phyloP scores from a whole-genome alignment of 2,113 vertebrate species.

The Bufo gargarizans region DNA sequence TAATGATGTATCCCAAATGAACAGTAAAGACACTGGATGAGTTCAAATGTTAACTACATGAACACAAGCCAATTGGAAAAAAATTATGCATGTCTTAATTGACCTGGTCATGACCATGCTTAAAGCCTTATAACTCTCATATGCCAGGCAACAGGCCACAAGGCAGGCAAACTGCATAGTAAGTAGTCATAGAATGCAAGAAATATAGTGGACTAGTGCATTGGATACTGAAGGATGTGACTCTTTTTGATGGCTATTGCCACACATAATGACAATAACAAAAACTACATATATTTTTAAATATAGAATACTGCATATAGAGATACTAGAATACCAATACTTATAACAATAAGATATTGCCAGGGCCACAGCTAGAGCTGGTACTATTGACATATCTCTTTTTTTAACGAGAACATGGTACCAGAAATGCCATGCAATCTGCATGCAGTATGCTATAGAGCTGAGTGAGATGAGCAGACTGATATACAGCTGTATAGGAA shows the following conservation, averaged over 20 bases:
- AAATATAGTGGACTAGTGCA: background rate
- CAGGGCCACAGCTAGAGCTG: too few species aligned
- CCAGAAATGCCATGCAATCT: too few species aligned
- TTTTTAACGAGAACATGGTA: too few species aligned
- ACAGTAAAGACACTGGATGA: conserved; percentile 33
- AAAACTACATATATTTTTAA: background rate
- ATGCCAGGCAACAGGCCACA: background rate
- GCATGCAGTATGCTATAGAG: too few species aligned
- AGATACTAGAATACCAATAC: too few species aligned
- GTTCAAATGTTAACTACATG: conserved; percentile 51
- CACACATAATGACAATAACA: background rate
- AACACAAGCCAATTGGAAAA: conserved; percentile 8
- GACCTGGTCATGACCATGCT: conserved; percentile 32
- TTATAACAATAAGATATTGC: too few species aligned
- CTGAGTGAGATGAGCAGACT: too few species aligned
- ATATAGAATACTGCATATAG: background rate
- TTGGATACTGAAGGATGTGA: too few species aligned
- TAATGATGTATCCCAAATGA: conserved; percentile 48
- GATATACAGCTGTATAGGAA: too few species aligned
- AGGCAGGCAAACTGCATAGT: background rate
- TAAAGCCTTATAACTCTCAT: background rate
- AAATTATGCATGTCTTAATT: conserved; percentile 5
- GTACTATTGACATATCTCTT: too few species aligned
- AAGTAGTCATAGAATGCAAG: background rate
- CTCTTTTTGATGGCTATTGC: background rate